Evolutionary conservation across 2,797 vertebrate genomes (phyloP).

Genomic region (Pangasius larnaudii): DNA sequence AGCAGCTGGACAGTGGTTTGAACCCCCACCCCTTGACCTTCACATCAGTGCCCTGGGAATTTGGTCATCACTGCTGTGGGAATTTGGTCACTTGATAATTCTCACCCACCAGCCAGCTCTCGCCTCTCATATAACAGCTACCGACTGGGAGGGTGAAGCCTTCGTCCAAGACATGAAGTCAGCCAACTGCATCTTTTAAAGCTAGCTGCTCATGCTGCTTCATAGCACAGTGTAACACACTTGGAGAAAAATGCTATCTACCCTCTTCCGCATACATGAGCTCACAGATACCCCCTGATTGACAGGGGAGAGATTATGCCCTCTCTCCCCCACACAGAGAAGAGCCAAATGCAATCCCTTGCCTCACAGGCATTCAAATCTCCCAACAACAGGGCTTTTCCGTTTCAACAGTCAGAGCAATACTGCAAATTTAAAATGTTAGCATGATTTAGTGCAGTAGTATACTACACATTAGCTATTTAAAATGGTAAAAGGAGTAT

Average conservation of each 20-base stretch:
- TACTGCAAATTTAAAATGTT: not conserved
- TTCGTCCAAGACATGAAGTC: not conserved
- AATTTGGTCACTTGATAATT: not conserved
- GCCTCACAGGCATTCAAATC: not conserved
- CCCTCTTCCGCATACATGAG: not conserved
- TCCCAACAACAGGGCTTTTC: not conserved
- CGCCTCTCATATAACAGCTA: not conserved
- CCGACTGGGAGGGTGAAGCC: not conserved
- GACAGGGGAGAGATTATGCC: not conserved
- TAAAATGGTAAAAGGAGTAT: not conserved
- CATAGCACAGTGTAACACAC: not conserved
- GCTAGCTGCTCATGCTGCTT: not conserved
- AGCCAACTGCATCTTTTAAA: not conserved
- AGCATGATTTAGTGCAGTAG: not conserved
- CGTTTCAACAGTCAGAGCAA: not conserved
- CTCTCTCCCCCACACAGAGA: not conserved
- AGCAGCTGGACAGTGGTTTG: not conserved
- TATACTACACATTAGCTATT: not conserved
- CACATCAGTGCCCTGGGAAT: not conserved
- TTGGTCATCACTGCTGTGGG: not conserved
- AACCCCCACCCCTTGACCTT: not conserved
- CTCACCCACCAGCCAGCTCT: not conserved
- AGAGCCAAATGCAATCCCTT: not conserved
- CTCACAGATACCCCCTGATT: not conserved
- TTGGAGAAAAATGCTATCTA: not conserved